Evolutionary conservation across 2,888 invertebrate genomes (phyloP), one percentile per base, ranked within the genome.

Genomic region (Luperina nickerlii): DNA sequence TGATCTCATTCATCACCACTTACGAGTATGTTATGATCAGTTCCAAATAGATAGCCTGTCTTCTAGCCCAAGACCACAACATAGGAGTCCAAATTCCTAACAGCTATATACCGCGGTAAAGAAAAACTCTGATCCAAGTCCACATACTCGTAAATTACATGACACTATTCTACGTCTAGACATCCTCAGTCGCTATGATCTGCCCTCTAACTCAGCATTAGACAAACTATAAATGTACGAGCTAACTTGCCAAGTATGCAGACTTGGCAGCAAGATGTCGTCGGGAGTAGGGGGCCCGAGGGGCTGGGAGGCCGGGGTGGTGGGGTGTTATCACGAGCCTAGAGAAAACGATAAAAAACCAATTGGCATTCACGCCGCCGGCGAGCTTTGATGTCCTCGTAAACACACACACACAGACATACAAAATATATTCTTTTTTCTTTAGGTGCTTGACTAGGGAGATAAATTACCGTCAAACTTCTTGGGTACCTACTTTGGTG

Each of bases 341-440:
- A 92, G 90, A 92, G 92, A 94, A 94, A 94, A 94, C 94, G 93
- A 95, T 95, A 94, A 94, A 95, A 95, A 95, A 93, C 93, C 95
- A 94, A 95, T 95, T 94, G 95, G 92, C 94, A 94, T 94, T 94
- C 93, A 92, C 89, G 88, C 86, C 82, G 89, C 86, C 91, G 90
- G 89, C 91, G 91, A 91, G 93, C 94, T 94, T 94, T 94, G 94
- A 95, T 93, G 93, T 93, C 87, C 90, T 90, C 91, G 90, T 92
- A 92, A 93, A 92, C 92, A 89, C 90, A 89, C 90, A 89, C 74
- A 76, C 78, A 79, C 66, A 66, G 20, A n/a, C 65, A 68, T 15
- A 24, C 80, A 76, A 27, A 65, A 71, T 72, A 74, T 81, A 81
- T 81, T 80, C 70, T 48, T 13, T 13, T 45, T 48, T 32, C 62